Conservation (phyloP, 2,888 invertebrate species). For the Stegana nigrithorax region DNA sequence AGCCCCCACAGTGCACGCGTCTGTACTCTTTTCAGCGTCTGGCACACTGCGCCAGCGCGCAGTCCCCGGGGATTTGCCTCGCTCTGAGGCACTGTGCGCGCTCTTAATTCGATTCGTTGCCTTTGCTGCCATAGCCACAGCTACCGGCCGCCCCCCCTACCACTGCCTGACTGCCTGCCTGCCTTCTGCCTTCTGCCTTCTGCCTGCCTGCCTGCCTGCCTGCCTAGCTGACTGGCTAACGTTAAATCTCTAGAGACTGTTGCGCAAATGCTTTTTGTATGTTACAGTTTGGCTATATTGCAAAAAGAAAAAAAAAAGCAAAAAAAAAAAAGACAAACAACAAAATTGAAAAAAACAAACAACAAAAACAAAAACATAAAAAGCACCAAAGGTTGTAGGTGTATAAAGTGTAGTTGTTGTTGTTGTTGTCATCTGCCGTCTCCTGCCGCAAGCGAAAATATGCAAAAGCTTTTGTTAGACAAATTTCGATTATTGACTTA, state of each 20-base stretch:
- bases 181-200: neutral
- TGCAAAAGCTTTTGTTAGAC: conserved; percentile 31
- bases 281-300: conserved; percentile 58
- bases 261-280: conserved; percentile 60
- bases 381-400: too few relatives aligned
- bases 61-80: conserved; percentile 45
- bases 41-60: conserved; percentile 44
- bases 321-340: conserved; percentile 17
- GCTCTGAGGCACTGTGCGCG: conserved; percentile 29
- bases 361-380: too few relatives aligned
- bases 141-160: neutral
- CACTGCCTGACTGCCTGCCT: neutral
- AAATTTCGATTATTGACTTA: conserved; percentile 33
- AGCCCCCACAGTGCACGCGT: conserved; percentile 33
- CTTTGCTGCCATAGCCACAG: conserved; percentile 46
- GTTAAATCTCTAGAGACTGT: conserved; percentile 43
- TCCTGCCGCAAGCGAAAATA: conserved; percentile 16
- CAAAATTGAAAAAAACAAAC: too few relatives aligned
- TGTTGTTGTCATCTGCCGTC: too few relatives aligned
- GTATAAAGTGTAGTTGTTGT: too few relatives aligned
- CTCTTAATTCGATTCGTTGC: conserved; percentile 69
- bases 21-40: too few relatives aligned
- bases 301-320: conserved; percentile 38
- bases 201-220: conserved; percentile 3
- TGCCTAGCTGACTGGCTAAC: conserved; percentile 35